These are phyloP conservation scores for Apocrypta bakeri DNA, from an alignment of 1,140 invertebrate genomes.

Conservation along the genomic window DNA sequence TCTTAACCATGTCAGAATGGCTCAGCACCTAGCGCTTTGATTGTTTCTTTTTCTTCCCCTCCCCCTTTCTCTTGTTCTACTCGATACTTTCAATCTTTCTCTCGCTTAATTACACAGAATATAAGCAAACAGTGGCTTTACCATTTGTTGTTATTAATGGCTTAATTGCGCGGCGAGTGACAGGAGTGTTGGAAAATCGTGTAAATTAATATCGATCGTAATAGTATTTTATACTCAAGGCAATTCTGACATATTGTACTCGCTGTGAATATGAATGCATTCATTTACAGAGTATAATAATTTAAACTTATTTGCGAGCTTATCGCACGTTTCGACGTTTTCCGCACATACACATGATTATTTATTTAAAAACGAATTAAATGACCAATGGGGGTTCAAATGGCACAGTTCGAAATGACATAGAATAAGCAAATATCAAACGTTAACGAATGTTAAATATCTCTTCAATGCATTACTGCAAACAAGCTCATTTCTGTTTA, in stretches of 20 bases:
- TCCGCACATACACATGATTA: background rate
- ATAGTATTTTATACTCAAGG: background rate
- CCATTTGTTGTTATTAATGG: conserved; percentile 16
- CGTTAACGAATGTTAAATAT: background rate
- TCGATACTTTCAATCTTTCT: background rate
- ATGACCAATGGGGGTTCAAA: no score
- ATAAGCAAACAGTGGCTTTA: background rate
- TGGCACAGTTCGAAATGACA: background rate
- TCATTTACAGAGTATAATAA: background rate
- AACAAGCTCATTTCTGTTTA: background rate
- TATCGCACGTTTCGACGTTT: background rate
- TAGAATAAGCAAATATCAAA: background rate
- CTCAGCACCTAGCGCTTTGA: background rate
- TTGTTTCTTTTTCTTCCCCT: background rate
- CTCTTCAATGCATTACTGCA: background rate
- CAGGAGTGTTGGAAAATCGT: background rate
- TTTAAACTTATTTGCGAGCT: background rate
- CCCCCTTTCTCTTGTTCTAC: background rate
- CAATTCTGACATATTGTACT: background rate
- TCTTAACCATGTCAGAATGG: conserved; percentile 32
- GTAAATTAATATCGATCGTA: background rate
- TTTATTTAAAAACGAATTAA: background rate
- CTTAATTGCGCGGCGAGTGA: background rate
- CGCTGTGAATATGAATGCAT: background rate
- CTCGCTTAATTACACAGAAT: background rate